A percentile compares a stretch with the other conserved stretches of the same genome.
phyloP scores from a whole-genome alignment of 2,113 vertebrate genomes.

The Pygoscelis antarcticus region DNA sequence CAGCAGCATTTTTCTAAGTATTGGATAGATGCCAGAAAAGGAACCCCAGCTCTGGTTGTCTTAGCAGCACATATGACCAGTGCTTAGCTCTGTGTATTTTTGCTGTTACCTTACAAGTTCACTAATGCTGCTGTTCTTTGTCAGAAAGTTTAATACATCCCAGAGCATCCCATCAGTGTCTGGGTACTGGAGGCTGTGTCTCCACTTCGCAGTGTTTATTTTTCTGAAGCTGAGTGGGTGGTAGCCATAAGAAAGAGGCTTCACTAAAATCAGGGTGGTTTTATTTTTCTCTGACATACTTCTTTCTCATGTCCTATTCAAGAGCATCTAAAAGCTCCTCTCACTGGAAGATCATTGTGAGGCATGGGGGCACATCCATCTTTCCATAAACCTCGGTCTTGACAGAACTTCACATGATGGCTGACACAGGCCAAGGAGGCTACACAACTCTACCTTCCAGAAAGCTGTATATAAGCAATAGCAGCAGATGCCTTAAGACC shows the following conservation, averaged over 20 bases:
- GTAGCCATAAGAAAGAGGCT: background rate
- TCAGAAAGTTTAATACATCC: conserved; percentile 45
- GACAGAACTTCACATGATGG: background rate
- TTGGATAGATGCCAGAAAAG: background rate
- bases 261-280: background rate
- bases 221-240: conserved; percentile 5
- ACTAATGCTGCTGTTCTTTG: conserved; percentile 34
- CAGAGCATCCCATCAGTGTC: conserved; percentile 3
- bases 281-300: background rate
- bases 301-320: background rate
- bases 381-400: background rate
- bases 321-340: background rate
- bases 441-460: background rate
- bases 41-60: conserved; percentile 17
- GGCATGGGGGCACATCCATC: background rate
- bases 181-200: background rate
- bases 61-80: background rate
- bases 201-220: conserved; percentile 36
- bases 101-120: conserved; percentile 20
- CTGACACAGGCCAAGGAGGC: background rate
- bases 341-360: background rate
- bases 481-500: background rate
- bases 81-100: conserved; percentile 19
- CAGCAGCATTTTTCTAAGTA: conserved; percentile 4
- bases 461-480: background rate